Conservation (phyloP, 2,797 vertebrate genomes). For the Sebastes flavidus region DNA sequence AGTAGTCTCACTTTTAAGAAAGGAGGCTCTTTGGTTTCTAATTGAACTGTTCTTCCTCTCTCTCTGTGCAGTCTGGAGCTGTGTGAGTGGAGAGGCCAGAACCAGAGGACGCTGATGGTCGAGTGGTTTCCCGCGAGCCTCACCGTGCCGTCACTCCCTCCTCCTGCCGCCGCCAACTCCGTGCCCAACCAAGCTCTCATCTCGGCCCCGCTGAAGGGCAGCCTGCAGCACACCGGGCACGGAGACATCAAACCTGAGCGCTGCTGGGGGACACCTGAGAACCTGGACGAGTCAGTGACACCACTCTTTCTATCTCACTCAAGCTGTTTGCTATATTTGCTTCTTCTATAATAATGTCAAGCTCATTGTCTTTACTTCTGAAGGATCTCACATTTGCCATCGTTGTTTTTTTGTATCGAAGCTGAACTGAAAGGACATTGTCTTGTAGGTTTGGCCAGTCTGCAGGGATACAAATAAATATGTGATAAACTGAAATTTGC, state of each 20-base stretch:
- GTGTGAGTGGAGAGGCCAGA: conserved; percentile 90
- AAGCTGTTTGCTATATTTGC: background rate
- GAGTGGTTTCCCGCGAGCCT: conserved; percentile 85
- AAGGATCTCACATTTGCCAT: background rate
- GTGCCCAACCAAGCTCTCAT: conserved; percentile 50
- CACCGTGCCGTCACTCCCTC: conserved; percentile 33
- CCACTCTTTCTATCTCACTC: background rate
- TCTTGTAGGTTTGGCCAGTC: background rate
- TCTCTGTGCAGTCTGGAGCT: conserved; percentile 79
- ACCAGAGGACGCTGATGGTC: conserved; percentile 83
- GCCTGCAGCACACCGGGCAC: conserved; percentile 77
- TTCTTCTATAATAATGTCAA: background rate
- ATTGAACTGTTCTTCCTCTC: background rate
- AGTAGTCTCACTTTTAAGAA: background rate
- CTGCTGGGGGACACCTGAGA: conserved; percentile 73
- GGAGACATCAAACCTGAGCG: conserved; percentile 73
- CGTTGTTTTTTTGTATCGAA: background rate
- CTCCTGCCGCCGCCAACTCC: background rate
- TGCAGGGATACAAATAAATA: background rate
- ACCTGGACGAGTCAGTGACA: conserved; percentile 76
- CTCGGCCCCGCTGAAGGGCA: conserved; percentile 79
- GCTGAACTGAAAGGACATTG: background rate
- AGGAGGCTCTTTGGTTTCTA: background rate
- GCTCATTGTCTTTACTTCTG: background rate
- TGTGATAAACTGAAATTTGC: background rate